A percentile compares a stretch with the other conserved stretches of the same genome.
These are phyloP conservation scores for Octomys mimax DNA, from an alignment of 2,797 vertebrate species.

Conservation along the genomic window DNA sequence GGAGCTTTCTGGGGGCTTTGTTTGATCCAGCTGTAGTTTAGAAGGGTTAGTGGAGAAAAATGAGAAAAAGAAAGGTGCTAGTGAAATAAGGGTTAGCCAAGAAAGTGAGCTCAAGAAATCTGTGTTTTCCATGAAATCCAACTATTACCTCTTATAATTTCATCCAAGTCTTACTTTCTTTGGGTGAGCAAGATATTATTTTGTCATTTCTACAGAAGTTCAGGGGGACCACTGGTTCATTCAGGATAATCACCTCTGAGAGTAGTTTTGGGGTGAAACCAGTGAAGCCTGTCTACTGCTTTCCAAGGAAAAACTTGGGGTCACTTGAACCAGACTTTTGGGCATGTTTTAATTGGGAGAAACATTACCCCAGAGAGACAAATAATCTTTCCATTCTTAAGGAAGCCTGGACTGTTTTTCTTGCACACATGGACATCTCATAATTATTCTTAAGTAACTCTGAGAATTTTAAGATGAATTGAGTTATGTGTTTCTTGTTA, in stretches of 20 bases:
- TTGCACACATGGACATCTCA: slow-evolving; percentile 90
- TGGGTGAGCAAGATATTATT: slow-evolving; percentile 3
- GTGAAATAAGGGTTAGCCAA: slow-evolving; percentile 50
- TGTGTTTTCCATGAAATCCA: slow-evolving; percentile 19
- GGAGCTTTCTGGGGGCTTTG: slow-evolving; percentile 68
- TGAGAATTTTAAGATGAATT: slow-evolving; percentile 90
- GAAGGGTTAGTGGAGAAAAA: not conserved
- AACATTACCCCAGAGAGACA: slow-evolving; percentile 82
- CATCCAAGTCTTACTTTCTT: not conserved
- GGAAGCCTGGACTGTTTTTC: slow-evolving; percentile 85
- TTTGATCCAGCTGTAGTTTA: slow-evolving; percentile 60
- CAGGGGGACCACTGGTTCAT: slow-evolving; percentile 26
- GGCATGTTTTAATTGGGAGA: slow-evolving; percentile 48
- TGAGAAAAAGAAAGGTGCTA: not conserved
- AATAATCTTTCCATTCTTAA: slow-evolving; percentile 85
- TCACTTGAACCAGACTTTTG: slow-evolving; percentile 42
- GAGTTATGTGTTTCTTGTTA: slow-evolving; percentile 92
- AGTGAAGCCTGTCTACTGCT: slow-evolving; percentile 15
- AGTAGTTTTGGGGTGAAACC: slow-evolving; percentile 9
- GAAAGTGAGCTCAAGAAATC: slow-evolving; percentile 36
- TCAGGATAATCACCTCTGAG: slow-evolving; percentile 61
- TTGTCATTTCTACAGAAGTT: slow-evolving; percentile 58
- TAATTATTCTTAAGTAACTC: slow-evolving; percentile 91
- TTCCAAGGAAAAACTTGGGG: slow-evolving; percentile 45
- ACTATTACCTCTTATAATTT: slow-evolving; percentile 6